Conservation (phyloP, 1,140 invertebrate species). For the Zaprionus tsacasi region DNA sequence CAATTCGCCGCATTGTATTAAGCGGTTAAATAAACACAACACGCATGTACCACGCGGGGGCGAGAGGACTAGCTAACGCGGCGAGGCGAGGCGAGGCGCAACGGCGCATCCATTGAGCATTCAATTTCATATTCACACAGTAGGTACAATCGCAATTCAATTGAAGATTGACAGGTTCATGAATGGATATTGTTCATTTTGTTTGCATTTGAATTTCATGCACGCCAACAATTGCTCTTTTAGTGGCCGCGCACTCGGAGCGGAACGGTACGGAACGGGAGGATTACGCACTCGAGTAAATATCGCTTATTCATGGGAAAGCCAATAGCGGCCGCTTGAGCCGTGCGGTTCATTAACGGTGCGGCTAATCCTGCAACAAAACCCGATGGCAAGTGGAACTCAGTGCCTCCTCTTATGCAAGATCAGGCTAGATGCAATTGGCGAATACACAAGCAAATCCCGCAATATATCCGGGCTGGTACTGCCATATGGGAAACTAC, state of each 20-base stretch:
- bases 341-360: slow-evolving; percentile 72
- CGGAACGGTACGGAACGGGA: slow-evolving; percentile 27
- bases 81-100: not conserved
- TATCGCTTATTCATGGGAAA: slow-evolving; percentile 74
- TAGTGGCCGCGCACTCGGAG: slow-evolving; percentile 55
- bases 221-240: slow-evolving; percentile 76
- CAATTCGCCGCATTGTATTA: slow-evolving; percentile 61
- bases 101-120: slow-evolving; percentile 30
- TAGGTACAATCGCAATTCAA: slow-evolving; percentile 74
- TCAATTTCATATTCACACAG: slow-evolving; percentile 59
- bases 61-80: not conserved
- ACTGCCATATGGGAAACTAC: not conserved
- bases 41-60: slow-evolving; percentile 33
- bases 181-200: slow-evolving; percentile 75
- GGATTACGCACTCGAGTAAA: slow-evolving; percentile 73
- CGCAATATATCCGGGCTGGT: not conserved
- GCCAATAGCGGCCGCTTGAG: slow-evolving; percentile 58
- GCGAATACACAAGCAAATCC: not conserved
- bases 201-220: slow-evolving; percentile 83
- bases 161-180: slow-evolving; percentile 81
- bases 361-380: slow-evolving; percentile 66
- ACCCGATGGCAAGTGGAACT: slow-evolving; percentile 55
- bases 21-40: slow-evolving; percentile 76
- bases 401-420: not conserved
- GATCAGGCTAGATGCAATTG: too few species aligned